Conservation (phyloP, 2,888 invertebrate species). For the Phengaris alcon region DNA sequence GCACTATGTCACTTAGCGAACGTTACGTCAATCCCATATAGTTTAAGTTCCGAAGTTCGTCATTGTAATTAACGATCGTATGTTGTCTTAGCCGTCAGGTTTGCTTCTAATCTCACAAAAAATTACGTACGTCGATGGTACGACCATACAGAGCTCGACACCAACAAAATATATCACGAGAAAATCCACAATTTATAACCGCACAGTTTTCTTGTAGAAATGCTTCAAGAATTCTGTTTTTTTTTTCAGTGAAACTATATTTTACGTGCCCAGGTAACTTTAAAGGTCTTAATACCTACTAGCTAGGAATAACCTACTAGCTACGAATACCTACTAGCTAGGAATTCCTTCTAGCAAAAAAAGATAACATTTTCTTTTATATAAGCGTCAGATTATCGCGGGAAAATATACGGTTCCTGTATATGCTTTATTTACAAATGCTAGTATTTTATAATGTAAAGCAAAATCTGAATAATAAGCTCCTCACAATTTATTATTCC, state of each 20-base stretch:
- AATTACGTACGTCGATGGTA: neutral
- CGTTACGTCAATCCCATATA: no score
- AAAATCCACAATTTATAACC: neutral
- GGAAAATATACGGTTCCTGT: no score
- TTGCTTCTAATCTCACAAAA: no score
- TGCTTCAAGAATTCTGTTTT: neutral
- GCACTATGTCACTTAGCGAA: no score
- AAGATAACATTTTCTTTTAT: no score
- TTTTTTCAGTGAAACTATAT: neutral
- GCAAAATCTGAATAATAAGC: neutral
- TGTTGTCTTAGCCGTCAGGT: no score
- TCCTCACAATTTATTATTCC: neutral
- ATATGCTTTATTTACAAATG: no score
- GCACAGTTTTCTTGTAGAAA: neutral
- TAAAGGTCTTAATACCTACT: neutral
- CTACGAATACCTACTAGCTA: no score
- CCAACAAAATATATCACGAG: conserved; percentile 15
- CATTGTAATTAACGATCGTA: no score
- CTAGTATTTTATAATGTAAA: no score
- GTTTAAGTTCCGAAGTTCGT: no score
- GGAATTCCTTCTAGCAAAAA: neutral
- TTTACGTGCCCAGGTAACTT: neutral
- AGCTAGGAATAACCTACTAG: neutral
- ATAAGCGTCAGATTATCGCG: no score
- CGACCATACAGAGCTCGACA: neutral